These are phyloP conservation scores for Sinella curviseta DNA, from an alignment of 1,140 invertebrate species.

Conservation along the genomic window DNA sequence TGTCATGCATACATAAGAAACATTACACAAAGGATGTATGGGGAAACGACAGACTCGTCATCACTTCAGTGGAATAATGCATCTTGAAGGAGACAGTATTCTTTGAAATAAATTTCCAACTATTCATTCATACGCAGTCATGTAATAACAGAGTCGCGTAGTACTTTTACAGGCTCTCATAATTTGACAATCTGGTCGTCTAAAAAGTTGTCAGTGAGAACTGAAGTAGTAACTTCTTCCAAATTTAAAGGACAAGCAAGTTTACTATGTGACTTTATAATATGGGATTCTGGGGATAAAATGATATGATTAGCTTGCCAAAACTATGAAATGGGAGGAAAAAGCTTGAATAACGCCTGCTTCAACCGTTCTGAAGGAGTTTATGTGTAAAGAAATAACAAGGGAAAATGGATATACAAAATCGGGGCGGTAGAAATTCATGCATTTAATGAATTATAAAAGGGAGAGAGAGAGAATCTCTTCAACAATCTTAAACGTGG, in stretches of 20 bases:
- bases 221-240: neutral
- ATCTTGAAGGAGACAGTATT: neutral
- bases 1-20: conserved; percentile 6
- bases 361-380: too few relatives aligned
- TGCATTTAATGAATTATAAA: too few relatives aligned
- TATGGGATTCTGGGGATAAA: neutral
- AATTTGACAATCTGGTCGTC: neutral
- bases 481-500: too few relatives aligned
- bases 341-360: neutral
- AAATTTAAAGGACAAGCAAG: too few relatives aligned
- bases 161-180: neutral
- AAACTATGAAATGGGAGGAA: neutral
- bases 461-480: too few relatives aligned
- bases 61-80: neutral
- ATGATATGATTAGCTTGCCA: neutral
- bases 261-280: too few relatives aligned
- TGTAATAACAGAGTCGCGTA: too few relatives aligned
- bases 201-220: neutral
- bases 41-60: neutral
- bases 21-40: neutral
- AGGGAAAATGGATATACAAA: too few relatives aligned
- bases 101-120: too few relatives aligned
- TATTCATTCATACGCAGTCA: too few relatives aligned
- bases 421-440: too few relatives aligned
- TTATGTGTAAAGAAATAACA: too few relatives aligned